Percentiles rank a stretch among this genome's conserved stretches.
These are phyloP conservation scores for Pseudobourletiella spinata DNA, from an alignment of 1,140 invertebrate genomes.

Conservation along the genomic window DNA sequence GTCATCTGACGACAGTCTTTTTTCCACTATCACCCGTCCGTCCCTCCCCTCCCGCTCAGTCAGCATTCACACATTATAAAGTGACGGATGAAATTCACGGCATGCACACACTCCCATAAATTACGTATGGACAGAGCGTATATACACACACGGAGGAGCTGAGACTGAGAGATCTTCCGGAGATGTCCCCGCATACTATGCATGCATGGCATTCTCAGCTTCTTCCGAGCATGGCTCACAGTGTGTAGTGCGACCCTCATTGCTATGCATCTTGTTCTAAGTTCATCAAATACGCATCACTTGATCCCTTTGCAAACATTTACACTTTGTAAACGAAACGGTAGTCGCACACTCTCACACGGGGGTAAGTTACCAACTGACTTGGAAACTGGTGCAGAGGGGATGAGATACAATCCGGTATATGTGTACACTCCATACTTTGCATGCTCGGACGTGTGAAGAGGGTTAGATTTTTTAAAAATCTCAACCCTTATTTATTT, in stretches of 20 bases:
- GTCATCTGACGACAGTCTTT: constrained; percentile 7
- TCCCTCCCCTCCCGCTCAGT: background rate
- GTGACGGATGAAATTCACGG: too few relatives aligned
- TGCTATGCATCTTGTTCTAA: constrained; percentile 10
- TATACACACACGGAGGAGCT: background rate
- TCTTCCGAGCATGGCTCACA: too few relatives aligned
- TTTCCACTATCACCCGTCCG: background rate
- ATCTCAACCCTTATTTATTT: too few relatives aligned
- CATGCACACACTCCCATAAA: too few relatives aligned
- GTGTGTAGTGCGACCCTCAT: background rate
- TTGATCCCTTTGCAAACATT: constrained; percentile 5
- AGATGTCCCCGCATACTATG: background rate
- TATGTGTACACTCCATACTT: background rate
- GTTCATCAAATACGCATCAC: constrained; percentile 15
- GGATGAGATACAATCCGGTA: background rate
- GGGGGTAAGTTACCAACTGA: background rate
- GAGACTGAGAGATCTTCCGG: background rate
- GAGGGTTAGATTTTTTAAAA: too few relatives aligned
- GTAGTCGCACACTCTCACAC: background rate
- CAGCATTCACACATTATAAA: too few relatives aligned
- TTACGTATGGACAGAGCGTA: background rate
- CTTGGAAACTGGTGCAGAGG: background rate
- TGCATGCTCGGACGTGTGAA: too few relatives aligned
- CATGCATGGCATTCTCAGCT: too few relatives aligned
- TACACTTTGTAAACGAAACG: background rate